Percentiles rank a stretch among this genome's conserved stretches.
These are phyloP conservation scores for Platorchestia sp. DNA, from an alignment of 1,140 invertebrate species.

Conservation along the genomic window DNA sequence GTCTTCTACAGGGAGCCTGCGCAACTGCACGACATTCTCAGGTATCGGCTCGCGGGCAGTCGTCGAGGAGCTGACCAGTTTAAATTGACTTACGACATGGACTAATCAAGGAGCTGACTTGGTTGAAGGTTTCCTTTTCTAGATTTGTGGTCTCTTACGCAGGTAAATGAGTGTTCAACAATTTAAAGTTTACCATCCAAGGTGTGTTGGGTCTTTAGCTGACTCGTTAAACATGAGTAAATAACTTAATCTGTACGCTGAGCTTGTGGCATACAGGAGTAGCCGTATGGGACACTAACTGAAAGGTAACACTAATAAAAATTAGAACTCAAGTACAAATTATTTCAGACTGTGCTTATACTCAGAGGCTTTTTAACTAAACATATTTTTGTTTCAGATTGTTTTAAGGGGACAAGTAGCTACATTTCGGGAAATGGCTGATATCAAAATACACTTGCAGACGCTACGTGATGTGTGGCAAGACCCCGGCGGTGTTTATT, in stretches of 20 bases:
- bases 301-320: neutral
- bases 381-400: neutral
- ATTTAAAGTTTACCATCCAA: neutral
- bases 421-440: neutral
- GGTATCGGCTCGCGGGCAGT: neutral
- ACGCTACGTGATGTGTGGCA: conserved; percentile 57
- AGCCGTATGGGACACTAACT: neutral
- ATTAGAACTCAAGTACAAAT: neutral
- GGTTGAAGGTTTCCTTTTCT: neutral
- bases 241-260: neutral
- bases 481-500: conserved; percentile 62
- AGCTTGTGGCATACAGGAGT: neutral
- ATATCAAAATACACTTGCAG: conserved; percentile 32
- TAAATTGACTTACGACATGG: too few species aligned
- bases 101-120: too few species aligned
- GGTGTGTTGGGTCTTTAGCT: neutral
- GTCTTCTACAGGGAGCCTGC: conserved; percentile 60
- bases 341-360: neutral
- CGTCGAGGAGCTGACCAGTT: neutral
- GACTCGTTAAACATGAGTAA: neutral
- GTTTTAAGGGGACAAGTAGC: neutral
- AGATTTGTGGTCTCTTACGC: neutral
- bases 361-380: neutral
- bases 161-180: neutral
- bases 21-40: conserved; percentile 58